These are phyloP conservation scores for Ptychoptera contaminata DNA, from an alignment of 2,888 invertebrate species.

Conservation along the genomic window DNA sequence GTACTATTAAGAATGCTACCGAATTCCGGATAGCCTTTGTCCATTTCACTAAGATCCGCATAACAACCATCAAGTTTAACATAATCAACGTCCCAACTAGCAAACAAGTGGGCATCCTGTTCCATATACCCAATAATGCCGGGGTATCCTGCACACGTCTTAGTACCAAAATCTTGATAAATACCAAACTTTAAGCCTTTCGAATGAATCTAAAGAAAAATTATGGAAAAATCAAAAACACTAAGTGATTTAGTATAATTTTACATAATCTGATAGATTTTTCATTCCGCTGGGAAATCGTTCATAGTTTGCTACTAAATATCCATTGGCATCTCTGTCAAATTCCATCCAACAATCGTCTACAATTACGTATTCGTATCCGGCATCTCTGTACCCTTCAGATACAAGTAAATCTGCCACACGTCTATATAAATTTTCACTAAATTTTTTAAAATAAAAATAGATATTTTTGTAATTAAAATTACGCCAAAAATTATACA, in stretches of 20 bases:
- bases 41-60: constrained; percentile 40
- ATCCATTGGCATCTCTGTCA: constrained; percentile 37
- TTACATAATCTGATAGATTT: constrained; percentile 53
- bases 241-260: constrained; percentile 18
- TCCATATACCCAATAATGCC: constrained; percentile 48
- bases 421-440: constrained; percentile 44
- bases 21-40: constrained; percentile 53
- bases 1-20: constrained; percentile 50
- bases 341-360: constrained; percentile 66
- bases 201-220: constrained; percentile 40
- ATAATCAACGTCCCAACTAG: constrained; percentile 65
- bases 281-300: constrained; percentile 62
- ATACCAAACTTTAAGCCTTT: constrained; percentile 61
- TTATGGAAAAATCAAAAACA: neutral
- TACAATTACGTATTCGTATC: constrained; percentile 57
- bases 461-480: neutral
- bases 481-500: no score
- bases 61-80: constrained; percentile 70
- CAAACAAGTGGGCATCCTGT: constrained; percentile 55
- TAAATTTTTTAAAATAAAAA: no score
- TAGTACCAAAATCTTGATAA: constrained; percentile 62
- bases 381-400: constrained; percentile 52
- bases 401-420: constrained; percentile 44
- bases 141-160: constrained; percentile 64
- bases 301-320: constrained; percentile 44